Base-by-base conservation (phyloP, 2,797 vertebrate genomes). In the Jordanella pulchra region DNA sequence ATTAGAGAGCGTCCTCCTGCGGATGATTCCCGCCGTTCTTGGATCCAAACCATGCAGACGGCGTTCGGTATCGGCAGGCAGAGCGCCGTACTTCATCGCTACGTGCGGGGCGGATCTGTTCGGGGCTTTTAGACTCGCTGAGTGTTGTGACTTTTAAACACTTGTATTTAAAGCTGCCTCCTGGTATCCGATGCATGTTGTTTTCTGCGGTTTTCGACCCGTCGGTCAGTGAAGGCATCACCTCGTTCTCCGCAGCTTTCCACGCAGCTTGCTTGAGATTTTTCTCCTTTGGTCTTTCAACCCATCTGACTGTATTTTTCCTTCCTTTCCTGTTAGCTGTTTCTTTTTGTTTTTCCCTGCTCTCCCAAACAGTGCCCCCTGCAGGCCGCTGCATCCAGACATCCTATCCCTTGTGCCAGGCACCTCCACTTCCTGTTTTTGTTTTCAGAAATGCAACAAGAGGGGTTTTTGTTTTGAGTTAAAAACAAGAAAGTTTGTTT, bases 361-460 rank as follows among this genome's bases (percentile, higher is more conserved):
- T 4, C n/a, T 15, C 7, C 9, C 18, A n/a, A 35, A 78, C 55
- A 14, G 47, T 60, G 50, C 63, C 81, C 76, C 65, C 83, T 56
- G 86, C 78, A 84, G 83, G 87, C 87, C 76, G 32, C 67, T 73
- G 77, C 74, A 60, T 77, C 81, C 80, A 58, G 79, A 53, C 77
- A 75, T 87, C 90, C 90, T 89, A 86, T 75, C 92, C 89, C 83
- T 94, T 93, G 91, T 90, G 93, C 94, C 94, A 93, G 94, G 93
- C 90, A 80, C 89, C 84, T 76, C 76, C 58, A 74, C 75, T 61
- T 75, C 72, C 51, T 51, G 73, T 76, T 39, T 75, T 70, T 53
- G 73, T 74, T 79, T 85, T 82, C 75, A 73, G 76, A 82, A 85
- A 88, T 86, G 80, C 80, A 86, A 85, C 78, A 84, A 69, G 72